Conservation (phyloP, 2,888 invertebrate genomes). For the Platycheirus albimanus region DNA sequence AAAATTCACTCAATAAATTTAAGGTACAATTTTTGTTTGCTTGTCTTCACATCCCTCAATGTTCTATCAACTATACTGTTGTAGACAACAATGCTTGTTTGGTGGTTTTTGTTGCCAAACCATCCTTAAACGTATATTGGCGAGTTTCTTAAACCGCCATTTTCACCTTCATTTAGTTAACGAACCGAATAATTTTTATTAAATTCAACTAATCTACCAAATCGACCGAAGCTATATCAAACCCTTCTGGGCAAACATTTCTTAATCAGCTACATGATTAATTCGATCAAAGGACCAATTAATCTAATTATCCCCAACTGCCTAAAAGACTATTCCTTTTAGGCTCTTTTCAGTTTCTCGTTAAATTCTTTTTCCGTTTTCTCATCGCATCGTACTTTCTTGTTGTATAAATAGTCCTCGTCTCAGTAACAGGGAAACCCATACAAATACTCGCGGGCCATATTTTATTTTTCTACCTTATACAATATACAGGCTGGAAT, state of each 20-base stretch:
- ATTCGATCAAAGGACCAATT: constrained; percentile 65
- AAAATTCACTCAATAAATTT: no score
- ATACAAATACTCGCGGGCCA: constrained; percentile 41
- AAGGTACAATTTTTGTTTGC: no score
- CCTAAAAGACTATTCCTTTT: constrained; percentile 38
- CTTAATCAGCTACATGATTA: constrained; percentile 60
- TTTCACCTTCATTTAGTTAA: no score
- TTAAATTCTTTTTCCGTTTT: not conserved
- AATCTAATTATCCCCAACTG: constrained; percentile 55
- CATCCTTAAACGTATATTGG: no score
- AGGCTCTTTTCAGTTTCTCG: constrained; percentile 26
- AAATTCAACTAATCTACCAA: not conserved
- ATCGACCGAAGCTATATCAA: constrained; percentile 6
- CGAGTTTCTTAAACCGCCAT: no score
- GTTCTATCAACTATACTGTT: no score
- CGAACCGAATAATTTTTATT: no score
- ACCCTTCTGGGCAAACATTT: constrained; percentile 26
- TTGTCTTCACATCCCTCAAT: no score
- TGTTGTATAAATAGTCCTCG: constrained; percentile 7
- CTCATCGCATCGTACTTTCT: not conserved
- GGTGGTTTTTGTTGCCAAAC: no score
- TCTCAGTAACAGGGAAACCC: constrained; percentile 57
- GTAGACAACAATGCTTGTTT: no score
- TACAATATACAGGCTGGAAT: constrained; percentile 52
- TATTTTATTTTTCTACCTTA: constrained; percentile 47